A percentile compares a stretch with the other conserved stretches of the same genome.
Conservation (phyloP, 2,888 invertebrate species). For the Ormia ochracea region DNA sequence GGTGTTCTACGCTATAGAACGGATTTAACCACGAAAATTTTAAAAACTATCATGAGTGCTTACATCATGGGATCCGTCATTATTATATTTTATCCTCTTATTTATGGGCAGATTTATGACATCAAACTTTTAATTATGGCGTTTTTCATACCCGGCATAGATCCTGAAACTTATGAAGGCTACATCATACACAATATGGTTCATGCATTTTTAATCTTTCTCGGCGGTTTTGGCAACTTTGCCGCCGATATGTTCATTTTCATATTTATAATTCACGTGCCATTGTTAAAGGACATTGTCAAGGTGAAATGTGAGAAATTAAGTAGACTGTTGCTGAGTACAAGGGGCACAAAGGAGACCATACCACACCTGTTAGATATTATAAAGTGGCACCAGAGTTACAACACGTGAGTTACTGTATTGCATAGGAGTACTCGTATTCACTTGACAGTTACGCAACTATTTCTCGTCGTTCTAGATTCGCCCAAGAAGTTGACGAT, state of each 20-base stretch:
- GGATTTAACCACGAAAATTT: slow-evolving; percentile 48
- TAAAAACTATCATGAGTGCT: slow-evolving; percentile 50
- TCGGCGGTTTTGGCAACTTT: slow-evolving; percentile 69
- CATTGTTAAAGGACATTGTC: slow-evolving; percentile 67
- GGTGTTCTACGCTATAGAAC: slow-evolving; percentile 59
- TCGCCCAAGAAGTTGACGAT: slow-evolving; percentile 59
- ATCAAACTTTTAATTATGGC: slow-evolving; percentile 66
- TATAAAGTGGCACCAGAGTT: slow-evolving; percentile 68
- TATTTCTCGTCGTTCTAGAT: slow-evolving; percentile 49
- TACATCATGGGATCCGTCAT: neutral
- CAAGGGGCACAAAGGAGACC: slow-evolving; percentile 11
- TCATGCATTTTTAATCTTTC: slow-evolving; percentile 54
- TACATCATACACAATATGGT: slow-evolving; percentile 47
- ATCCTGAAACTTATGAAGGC: slow-evolving; percentile 61
- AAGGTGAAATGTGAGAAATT: slow-evolving; percentile 64
- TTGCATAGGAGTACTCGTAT: too few species aligned
- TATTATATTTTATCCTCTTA: slow-evolving; percentile 59
- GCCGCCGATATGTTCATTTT: slow-evolving; percentile 68
- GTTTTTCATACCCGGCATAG: slow-evolving; percentile 66
- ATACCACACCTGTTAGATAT: slow-evolving; percentile 61
- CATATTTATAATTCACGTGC: slow-evolving; percentile 65
- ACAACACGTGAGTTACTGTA: slow-evolving; percentile 27
- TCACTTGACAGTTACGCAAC: too few species aligned
- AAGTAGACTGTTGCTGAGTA: slow-evolving; percentile 48
- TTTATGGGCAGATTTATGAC: neutral